A percentile compares a stretch with the other conserved stretches of the same genome.
Evolutionary conservation across 2,888 invertebrate genomes (phyloP).

Genomic region (Campaea margaritaria): DNA sequence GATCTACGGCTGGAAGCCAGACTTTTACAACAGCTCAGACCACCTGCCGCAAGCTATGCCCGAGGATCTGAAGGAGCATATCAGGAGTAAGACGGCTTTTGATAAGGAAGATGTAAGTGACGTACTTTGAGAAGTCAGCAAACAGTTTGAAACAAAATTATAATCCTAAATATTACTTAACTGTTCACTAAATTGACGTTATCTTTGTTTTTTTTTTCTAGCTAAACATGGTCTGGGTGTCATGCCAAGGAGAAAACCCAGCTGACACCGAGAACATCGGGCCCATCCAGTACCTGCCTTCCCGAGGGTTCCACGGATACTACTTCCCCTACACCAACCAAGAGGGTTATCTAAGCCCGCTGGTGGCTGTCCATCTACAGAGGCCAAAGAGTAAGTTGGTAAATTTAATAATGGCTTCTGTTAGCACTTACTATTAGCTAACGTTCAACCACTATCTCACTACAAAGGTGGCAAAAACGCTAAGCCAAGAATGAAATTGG

Average conservation of each 20-base stretch:
- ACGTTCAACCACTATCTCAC: background rate
- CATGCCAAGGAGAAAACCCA: constrained; percentile 97
- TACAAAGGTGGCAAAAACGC: background rate
- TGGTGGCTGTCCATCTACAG: constrained; percentile 94
- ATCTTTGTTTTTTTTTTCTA: constrained; percentile 58
- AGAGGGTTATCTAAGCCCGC: constrained; percentile 94
- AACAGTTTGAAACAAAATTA: no score
- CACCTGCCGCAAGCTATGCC: constrained; percentile 92
- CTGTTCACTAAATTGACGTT: background rate
- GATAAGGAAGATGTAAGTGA: constrained; percentile 77
- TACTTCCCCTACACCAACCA: constrained; percentile 95
- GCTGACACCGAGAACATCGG: constrained; percentile 97
- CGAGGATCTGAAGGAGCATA: constrained; percentile 87
- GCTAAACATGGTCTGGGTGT: constrained; percentile 95
- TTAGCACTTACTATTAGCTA: no score
- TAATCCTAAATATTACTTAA: no score
- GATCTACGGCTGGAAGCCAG: constrained; percentile 96
- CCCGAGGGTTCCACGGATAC: constrained; percentile 94
- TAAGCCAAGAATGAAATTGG: background rate
- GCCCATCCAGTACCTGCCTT: constrained; percentile 91
- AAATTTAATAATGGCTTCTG: no score
- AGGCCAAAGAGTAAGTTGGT: constrained; percentile 90
- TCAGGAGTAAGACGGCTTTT: constrained; percentile 81
- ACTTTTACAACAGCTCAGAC: constrained; percentile 90
- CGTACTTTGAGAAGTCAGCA: background rate